Percentiles rank a stretch among this genome's conserved stretches.
Conservation (phyloP, 2,113 vertebrate genomes). For the Brienomyrus brachyistius region DNA sequence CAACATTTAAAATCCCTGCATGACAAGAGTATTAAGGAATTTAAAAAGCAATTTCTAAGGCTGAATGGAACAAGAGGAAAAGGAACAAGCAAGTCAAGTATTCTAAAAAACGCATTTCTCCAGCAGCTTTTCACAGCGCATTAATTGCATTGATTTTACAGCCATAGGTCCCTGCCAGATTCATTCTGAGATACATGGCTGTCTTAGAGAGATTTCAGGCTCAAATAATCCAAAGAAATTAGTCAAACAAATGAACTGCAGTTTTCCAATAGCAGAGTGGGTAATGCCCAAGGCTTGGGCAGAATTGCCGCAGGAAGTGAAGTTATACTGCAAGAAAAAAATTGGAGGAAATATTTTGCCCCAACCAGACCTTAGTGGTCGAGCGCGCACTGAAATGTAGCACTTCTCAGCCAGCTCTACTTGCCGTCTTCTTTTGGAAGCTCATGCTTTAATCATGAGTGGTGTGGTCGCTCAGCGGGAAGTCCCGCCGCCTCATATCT, state of each 20-base stretch:
- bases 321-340: background rate
- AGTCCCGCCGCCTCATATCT: background rate
- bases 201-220: background rate
- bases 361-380: background rate
- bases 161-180: background rate
- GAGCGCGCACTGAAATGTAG: background rate
- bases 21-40: constrained; percentile 22
- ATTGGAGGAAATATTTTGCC: background rate
- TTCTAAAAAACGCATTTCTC: background rate
- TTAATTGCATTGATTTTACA: background rate
- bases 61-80: background rate
- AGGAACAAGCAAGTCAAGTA: background rate
- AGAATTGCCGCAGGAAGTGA: background rate
- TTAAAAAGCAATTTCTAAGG: constrained; percentile 9
- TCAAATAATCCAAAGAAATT: background rate
- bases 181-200: background rate
- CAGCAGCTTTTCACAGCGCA: background rate
- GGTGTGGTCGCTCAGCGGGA: background rate
- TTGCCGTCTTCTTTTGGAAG: background rate
- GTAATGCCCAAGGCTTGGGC: background rate
- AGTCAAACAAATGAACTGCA: background rate
- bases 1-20: constrained; percentile 13
- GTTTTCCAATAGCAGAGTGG: background rate
- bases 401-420: background rate
- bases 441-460: background rate